Conservation (phyloP, 2,888 invertebrate species). For the Patella pellucida region DNA sequence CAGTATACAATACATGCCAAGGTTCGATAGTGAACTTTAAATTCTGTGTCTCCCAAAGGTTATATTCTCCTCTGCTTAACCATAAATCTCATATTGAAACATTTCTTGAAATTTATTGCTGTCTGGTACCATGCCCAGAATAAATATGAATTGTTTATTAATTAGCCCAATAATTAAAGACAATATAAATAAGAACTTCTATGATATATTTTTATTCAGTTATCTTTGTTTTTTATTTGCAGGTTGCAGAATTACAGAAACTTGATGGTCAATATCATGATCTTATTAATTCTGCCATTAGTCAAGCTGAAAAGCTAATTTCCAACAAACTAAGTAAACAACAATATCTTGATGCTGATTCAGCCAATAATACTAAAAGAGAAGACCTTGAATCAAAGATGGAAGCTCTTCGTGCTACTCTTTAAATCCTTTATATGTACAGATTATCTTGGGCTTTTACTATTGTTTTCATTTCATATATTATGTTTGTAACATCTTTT, state of each 20-base stretch:
- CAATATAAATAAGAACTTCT: too few species aligned
- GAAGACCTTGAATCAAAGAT: conserved; percentile 73
- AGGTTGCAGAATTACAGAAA: conserved; percentile 76
- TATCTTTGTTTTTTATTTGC: conserved; percentile 25
- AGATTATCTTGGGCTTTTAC: too few species aligned
- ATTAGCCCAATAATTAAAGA: too few species aligned
- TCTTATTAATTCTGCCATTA: conserved; percentile 65
- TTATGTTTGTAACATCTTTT: not conserved
- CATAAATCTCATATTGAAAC: too few species aligned
- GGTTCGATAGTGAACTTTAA: too few species aligned
- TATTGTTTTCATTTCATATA: not conserved
- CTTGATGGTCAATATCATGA: conserved; percentile 72
- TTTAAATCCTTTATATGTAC: conserved; percentile 12
- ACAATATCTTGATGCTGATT: conserved; percentile 77
- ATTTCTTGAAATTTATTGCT: too few species aligned
- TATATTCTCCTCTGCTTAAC: too few species aligned
- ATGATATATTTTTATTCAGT: not conserved
- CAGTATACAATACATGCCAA: too few species aligned
- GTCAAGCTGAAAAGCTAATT: conserved; percentile 77
- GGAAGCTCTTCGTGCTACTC: conserved; percentile 55
- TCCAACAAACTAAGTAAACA: conserved; percentile 76
- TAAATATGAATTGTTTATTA: too few species aligned
- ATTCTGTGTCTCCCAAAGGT: too few species aligned
- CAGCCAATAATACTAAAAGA: conserved; percentile 74
- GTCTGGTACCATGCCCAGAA: too few species aligned